A percentile compares a stretch with the other conserved stretches of the same genome.
These are phyloP conservation scores for Plutomurus gul DNA, from an alignment of 1,140 invertebrate species.

Conservation along the genomic window DNA sequence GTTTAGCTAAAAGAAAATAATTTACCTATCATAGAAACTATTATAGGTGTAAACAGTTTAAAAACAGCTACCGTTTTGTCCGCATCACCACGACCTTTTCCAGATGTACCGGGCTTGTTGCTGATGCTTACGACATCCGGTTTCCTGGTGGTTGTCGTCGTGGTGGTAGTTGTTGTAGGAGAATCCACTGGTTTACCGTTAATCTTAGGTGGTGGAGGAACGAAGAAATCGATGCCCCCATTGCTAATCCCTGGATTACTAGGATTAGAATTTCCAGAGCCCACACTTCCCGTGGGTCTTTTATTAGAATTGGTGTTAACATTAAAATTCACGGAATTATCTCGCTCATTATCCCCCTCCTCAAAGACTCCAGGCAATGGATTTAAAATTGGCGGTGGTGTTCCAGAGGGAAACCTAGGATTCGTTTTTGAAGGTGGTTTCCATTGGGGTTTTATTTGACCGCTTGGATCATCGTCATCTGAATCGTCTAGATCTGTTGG, in stretches of 20 bases:
- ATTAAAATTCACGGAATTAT: constrained; percentile 42
- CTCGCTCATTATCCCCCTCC: constrained; percentile 47
- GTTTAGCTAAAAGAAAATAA: constrained; percentile 47
- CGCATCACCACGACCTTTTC: constrained; percentile 15
- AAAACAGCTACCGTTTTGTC: constrained; percentile 48
- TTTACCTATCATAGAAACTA: constrained; percentile 50
- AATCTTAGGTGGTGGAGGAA: constrained; percentile 10
- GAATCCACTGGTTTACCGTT: neutral
- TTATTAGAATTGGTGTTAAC: constrained; percentile 2
- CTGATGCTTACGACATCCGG: constrained; percentile 7
- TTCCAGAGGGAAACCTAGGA: constrained; percentile 49
- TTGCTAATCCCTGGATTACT: constrained; percentile 1
- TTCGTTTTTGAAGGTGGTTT: constrained; percentile 55
- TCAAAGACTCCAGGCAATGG: constrained; percentile 56
- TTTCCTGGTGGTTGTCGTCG: constrained; percentile 6
- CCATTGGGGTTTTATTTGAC: constrained; percentile 35
- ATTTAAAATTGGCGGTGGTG: constrained; percentile 49
- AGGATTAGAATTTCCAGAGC: neutral
- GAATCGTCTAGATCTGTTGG: constrained; percentile 52
- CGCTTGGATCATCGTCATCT: constrained; percentile 51
- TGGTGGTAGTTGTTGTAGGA: neutral
- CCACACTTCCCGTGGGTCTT: neutral
- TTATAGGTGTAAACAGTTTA: constrained; percentile 50
- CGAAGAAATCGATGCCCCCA: constrained; percentile 29
- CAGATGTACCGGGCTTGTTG: constrained; percentile 1